Evolutionary conservation across 2,888 invertebrate species (phyloP), one percentile per base, ranked within the genome.

Genomic region (Deilephila elpenor): DNA sequence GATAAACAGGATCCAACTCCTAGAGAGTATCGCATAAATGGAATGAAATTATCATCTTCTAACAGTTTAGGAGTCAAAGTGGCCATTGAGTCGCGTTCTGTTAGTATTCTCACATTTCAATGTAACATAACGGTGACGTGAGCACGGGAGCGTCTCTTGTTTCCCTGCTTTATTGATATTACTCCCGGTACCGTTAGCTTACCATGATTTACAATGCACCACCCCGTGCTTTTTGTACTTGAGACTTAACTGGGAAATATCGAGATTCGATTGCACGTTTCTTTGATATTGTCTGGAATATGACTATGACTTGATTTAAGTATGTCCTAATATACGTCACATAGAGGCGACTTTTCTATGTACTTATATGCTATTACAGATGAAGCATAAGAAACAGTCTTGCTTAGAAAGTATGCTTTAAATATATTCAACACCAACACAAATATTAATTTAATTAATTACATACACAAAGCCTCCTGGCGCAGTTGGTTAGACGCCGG

Each of bases 141-240:
- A 17, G 8, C 67, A 67, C 67, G 67, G 67, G 67, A 67, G 67
- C 51, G 51, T 67, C 67, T 67, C 67, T 51, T 67, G 51, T 67
- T 51, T 51, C 71, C 70, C 73, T 29, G 60, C 32, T 77, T 77
- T 77, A 78, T 75, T 77, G 71, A 74, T 73, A 78, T 74, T 78
- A 72, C 71, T 73, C n/a, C 37, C 5, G 6, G 59, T 73, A 34
- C 78, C 75, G 74, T 78, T 78, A 75, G 64, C 72, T 61, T 70
- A 59, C 71, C 19, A 76, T 76, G 79, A 17, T 62, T 64, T 60
- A 71, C 25, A 59, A 74, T 73, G 74, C 78, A 75, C 74, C 59
- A 56, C 4, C 62, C 34, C 34, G 37, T 37, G 51, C 25, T 64
- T 37, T 64, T 67, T 44, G 20, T 51, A 20, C 67, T 44, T 67